These are phyloP conservation scores for Parnassius mnemosyne DNA, from an alignment of 2,888 invertebrate genomes.

Conservation along the genomic window DNA sequence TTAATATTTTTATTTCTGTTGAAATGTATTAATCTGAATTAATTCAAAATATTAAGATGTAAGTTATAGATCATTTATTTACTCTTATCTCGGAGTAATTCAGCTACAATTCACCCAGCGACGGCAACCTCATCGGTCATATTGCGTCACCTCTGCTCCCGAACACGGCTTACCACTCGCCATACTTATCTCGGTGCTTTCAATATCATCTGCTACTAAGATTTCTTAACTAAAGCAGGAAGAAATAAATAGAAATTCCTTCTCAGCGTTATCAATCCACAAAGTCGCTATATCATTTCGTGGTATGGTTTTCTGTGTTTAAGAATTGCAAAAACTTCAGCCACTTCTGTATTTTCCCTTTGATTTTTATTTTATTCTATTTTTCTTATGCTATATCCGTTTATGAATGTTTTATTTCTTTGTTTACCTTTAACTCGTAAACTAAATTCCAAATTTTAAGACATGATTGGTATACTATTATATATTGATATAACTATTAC, in stretches of 20 bases:
- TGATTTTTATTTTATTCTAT: no score
- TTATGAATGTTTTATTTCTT: no score
- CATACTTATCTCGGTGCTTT: constrained; percentile 24
- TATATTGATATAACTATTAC: no score
- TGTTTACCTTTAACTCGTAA: no score
- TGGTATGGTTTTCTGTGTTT: no score
- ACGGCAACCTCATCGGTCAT: constrained; percentile 30
- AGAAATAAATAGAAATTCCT: constrained; percentile 22
- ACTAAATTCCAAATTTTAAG: no score
- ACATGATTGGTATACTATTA: no score
- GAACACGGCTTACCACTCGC: constrained; percentile 32
- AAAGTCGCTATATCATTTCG: not conserved
- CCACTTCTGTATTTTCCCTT: no score
- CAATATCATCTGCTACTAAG: constrained; percentile 24
- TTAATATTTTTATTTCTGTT: no score
- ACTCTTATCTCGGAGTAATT: constrained; percentile 19
- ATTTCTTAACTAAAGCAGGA: constrained; percentile 19
- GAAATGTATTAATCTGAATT: not conserved
- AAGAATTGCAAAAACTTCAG: no score
- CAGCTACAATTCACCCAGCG: constrained; percentile 17
- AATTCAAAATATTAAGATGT: constrained; percentile 24
- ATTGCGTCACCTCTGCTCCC: constrained; percentile 28
- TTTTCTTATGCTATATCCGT: no score
- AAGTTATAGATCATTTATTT: constrained; percentile 16
- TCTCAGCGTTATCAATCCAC: constrained; percentile 1